A percentile compares a stretch with the other conserved stretches of the same genome.
These are phyloP conservation scores for Ailurus styani DNA, from an alignment of 2,113 vertebrate genomes.

Conservation along the genomic window DNA sequence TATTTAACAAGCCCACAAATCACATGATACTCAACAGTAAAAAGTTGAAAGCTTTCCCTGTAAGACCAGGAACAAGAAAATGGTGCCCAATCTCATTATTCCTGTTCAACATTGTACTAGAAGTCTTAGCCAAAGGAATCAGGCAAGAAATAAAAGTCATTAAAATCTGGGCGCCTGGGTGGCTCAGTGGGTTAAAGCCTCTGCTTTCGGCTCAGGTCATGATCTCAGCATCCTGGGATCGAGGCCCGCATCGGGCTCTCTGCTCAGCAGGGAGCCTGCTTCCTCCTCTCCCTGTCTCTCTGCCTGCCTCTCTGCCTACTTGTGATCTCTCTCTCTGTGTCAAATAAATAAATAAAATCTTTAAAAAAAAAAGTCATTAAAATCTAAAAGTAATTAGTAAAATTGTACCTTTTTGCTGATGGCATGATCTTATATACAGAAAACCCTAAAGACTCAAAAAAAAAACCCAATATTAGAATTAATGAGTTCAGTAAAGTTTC, in stretches of 20 bases:
- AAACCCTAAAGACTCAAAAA: not conserved
- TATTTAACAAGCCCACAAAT: not conserved
- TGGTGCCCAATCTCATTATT: not conserved
- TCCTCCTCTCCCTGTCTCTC: no score
- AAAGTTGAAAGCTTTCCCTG: not conserved
- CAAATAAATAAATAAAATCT: no score
- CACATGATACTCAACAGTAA: not conserved
- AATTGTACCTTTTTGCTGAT: not conserved
- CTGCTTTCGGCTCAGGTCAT: no score
- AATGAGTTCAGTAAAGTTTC: not conserved
- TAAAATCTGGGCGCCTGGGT: no score
- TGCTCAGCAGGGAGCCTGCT: no score
- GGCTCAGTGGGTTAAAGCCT: no score
- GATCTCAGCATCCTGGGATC: no score
- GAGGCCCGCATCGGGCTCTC: no score
- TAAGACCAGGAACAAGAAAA: not conserved
- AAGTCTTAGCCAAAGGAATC: not conserved
- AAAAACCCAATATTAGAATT: not conserved
- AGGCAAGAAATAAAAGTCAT: not conserved
- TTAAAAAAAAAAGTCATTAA: not conserved
- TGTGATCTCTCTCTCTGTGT: no score
- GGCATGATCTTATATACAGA: not conserved
- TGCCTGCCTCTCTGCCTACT: no score
- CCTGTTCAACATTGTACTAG: not conserved
- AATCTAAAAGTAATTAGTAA: not conserved